Evolutionary conservation across 2,888 invertebrate species (phyloP).

Genomic region (Melanostoma mellinum): DNA sequence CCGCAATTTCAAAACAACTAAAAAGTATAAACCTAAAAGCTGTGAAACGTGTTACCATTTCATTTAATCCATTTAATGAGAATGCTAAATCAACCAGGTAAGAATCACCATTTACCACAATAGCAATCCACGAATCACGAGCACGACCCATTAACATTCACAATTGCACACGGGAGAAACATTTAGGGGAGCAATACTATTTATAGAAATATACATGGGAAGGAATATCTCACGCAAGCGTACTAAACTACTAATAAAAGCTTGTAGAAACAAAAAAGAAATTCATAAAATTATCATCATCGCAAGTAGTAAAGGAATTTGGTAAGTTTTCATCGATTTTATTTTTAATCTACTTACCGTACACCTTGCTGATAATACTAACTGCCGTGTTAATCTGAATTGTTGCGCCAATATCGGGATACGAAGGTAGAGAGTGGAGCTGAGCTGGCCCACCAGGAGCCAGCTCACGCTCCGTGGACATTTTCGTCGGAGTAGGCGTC

Average conservation of each 20-base stretch:
- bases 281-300: constrained; percentile 63
- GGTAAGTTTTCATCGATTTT: constrained; percentile 27
- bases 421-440: constrained; percentile 82
- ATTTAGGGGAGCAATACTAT: constrained; percentile 31
- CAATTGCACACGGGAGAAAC: constrained; percentile 12
- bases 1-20: constrained; percentile 89
- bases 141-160: not conserved
- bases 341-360: constrained; percentile 79
- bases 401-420: constrained; percentile 82
- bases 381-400: constrained; percentile 83
- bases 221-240: constrained; percentile 66
- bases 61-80: constrained; percentile 92
- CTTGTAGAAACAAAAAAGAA: constrained; percentile 41
- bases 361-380: constrained; percentile 84
- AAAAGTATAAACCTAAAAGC: constrained; percentile 89
- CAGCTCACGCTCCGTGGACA: constrained; percentile 85
- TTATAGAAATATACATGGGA: constrained; percentile 6
- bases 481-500: constrained; percentile 82
- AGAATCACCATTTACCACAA: constrained; percentile 48
- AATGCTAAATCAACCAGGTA: constrained; percentile 85
- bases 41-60: constrained; percentile 88
- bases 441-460: constrained; percentile 82
- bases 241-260: constrained; percentile 4
- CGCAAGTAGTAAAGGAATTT: constrained; percentile 23
- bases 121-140: too few species aligned